phyloP scores from a whole-genome alignment of 1,140 invertebrate species.

The Copidosoma floridanum region DNA sequence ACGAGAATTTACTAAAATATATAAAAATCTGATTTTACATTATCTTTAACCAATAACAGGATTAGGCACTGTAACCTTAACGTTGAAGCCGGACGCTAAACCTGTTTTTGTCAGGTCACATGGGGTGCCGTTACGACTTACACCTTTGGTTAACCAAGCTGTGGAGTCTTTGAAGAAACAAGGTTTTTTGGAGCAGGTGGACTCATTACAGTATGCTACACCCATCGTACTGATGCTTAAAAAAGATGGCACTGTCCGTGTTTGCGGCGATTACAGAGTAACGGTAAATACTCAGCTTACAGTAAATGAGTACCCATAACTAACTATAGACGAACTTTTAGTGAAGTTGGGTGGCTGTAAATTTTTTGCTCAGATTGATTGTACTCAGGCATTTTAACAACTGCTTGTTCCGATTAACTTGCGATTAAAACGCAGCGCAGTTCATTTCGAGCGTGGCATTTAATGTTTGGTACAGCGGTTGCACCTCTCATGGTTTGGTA shows the following conservation, averaged over 20 bases:
- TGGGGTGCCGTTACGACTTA: background rate
- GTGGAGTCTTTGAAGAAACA: background rate
- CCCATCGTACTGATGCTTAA: no score
- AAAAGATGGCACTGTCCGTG: constrained; percentile 36
- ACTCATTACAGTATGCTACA: background rate
- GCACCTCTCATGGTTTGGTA: background rate
- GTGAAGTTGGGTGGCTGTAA: background rate
- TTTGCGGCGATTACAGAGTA: constrained; percentile 47
- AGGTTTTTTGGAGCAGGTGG: background rate
- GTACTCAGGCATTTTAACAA: no score
- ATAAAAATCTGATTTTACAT: background rate
- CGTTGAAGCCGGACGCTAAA: background rate
- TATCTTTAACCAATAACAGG: background rate
- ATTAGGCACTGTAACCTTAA: background rate
- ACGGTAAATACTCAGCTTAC: constrained; percentile 37
- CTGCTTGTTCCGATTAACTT: background rate
- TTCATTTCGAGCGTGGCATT: background rate
- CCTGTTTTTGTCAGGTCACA: background rate
- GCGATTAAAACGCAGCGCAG: background rate
- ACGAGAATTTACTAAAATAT: background rate
- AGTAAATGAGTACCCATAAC: background rate
- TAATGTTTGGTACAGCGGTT: background rate
- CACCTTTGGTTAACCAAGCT: background rate
- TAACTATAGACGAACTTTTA: background rate
- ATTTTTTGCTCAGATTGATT: background rate